Percentiles rank a stretch among this genome's conserved stretches.
These are phyloP conservation scores for Xiphydria camelus DNA, from an alignment of 2,888 invertebrate species.

Conservation along the genomic window DNA sequence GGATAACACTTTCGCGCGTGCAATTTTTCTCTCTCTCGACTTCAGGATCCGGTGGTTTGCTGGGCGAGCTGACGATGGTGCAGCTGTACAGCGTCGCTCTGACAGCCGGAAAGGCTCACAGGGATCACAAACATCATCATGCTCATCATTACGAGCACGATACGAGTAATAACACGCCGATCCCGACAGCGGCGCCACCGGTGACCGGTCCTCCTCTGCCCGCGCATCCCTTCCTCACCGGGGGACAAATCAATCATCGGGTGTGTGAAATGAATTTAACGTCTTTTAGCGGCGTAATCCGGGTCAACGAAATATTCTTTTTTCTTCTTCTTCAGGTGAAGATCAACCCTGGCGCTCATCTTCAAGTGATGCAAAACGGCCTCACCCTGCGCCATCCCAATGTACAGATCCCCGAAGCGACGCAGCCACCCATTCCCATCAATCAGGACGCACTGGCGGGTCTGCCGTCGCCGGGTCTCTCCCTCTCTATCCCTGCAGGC, in stretches of 20 bases:
- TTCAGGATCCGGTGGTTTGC: constrained; percentile 68
- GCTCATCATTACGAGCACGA: constrained; percentile 79
- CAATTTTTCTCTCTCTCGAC: too few relatives aligned
- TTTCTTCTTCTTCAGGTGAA: constrained; percentile 37
- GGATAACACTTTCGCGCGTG: too few relatives aligned
- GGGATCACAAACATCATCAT: constrained; percentile 86
- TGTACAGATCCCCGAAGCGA: constrained; percentile 33
- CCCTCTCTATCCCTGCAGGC: constrained; percentile 3
- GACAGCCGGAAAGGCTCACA: constrained; percentile 84
- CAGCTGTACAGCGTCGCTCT: constrained; percentile 80
- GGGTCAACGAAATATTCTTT: not conserved
- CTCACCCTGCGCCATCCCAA: constrained; percentile 49
- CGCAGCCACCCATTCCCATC: constrained; percentile 41
- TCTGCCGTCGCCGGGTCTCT: not conserved
- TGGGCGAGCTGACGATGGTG: constrained; percentile 79
- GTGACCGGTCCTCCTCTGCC: constrained; percentile 61
- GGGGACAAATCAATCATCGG: constrained; percentile 67
- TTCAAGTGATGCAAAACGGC: constrained; percentile 47
- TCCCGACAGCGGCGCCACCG: constrained; percentile 63
- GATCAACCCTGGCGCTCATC: constrained; percentile 47
- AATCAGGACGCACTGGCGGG: constrained; percentile 25
- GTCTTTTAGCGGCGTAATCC: too few relatives aligned
- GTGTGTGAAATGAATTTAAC: constrained; percentile 38
- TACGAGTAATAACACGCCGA: constrained; percentile 65
- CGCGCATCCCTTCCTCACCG: constrained; percentile 64